Conservation (phyloP, 2,113 vertebrate species). For the Indicator maculatus region DNA sequence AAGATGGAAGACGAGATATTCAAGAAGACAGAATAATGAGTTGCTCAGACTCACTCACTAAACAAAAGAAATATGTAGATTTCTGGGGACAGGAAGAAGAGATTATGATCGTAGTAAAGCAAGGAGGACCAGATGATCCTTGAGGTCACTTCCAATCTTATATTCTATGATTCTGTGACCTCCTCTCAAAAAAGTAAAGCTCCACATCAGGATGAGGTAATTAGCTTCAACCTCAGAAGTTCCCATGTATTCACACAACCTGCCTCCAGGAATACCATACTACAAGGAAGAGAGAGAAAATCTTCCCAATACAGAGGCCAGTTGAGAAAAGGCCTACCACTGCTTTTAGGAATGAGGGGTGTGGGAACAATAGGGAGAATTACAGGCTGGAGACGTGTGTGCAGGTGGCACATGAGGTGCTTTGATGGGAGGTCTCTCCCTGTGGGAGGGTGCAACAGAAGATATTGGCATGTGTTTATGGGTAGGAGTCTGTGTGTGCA, state of each 20-base stretch:
- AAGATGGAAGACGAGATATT: background rate
- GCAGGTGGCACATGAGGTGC: fast-evolving
- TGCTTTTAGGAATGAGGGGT: background rate
- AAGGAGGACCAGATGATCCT: background rate
- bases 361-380: background rate
- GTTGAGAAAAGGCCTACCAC: background rate
- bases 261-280: background rate
- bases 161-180: background rate
- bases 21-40: background rate
- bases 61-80: background rate
- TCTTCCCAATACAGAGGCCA: background rate
- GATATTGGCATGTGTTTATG: background rate
- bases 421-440: background rate
- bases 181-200: background rate
- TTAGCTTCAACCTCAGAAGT: background rate
- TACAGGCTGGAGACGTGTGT: background rate
- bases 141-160: no score
- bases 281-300: background rate
- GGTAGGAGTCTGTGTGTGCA: background rate
- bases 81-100: background rate
- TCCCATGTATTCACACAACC: background rate
- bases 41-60: background rate
- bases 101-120: background rate
- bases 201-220: background rate
- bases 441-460: background rate